phyloP scores from a whole-genome alignment of 2,113 vertebrate species.

The Corvus hawaiiensis region DNA sequence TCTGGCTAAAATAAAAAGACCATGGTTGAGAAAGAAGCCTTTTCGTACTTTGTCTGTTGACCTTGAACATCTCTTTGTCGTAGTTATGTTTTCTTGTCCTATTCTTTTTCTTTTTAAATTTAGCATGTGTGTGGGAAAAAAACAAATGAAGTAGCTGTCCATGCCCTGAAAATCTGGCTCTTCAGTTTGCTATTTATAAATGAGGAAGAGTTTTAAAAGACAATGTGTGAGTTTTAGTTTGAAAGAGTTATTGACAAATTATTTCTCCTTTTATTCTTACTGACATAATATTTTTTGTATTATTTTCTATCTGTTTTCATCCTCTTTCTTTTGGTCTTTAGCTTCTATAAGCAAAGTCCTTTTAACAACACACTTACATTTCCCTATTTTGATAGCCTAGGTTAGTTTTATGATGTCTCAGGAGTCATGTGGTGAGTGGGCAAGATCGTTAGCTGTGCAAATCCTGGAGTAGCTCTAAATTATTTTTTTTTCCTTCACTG shows the following conservation, averaged over 20 bases:
- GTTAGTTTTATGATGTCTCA: background rate
- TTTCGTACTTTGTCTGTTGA: background rate
- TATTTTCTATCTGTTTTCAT: background rate
- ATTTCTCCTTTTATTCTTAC: background rate
- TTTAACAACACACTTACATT: background rate
- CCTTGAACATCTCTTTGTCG: background rate
- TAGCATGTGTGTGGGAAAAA: accelerated
- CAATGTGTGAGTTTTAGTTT: background rate
- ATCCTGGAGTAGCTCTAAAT: background rate
- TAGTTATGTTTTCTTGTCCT: background rate
- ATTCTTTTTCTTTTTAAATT: background rate
- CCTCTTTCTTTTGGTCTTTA: background rate
- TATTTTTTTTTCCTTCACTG: background rate
- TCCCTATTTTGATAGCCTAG: background rate
- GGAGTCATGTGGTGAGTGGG: background rate
- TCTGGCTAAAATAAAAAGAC: background rate
- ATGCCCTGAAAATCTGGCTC: background rate
- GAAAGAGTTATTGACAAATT: background rate
- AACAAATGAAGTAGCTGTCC: background rate
- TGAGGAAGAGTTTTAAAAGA: background rate
- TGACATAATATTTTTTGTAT: background rate
- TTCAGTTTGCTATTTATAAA: background rate
- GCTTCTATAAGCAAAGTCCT: accelerated
- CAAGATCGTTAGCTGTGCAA: background rate
- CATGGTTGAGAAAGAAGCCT: background rate